Base-by-base conservation (phyloP, 2,113 vertebrate genomes). In the Campylomormyrus tamandua region DNA sequence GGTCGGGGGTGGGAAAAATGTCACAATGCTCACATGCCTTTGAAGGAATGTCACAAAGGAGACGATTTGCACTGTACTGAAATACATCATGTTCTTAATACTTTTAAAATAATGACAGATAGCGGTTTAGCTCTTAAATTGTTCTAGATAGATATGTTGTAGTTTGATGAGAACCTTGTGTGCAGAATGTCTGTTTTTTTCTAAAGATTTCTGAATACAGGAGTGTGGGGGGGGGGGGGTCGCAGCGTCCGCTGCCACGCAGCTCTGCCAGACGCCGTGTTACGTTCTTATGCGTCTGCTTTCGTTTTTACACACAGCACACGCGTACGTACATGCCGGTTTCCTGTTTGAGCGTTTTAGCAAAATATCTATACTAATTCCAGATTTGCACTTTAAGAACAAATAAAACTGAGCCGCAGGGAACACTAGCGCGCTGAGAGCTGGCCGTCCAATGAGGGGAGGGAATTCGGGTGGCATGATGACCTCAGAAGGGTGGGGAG, bases 21-120 rank as follows among this genome's bases (percentile, higher is more conserved):
- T 96, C 77, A 39, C 83, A 90, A 91, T 45, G 49, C 49, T 88
- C n/a, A 74, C 52, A 89, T 77, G n/a, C 48, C 91, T 92, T 93
- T 84, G 90, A 91, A 94, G 77, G 93, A 96, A 96, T 95, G 94
- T 95, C 93, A 93, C 49, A 90, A 91, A 92, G 50, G 52, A 91
- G 89, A 90, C 88, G n/a, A 91, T 96, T 96, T 96, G 95, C 95
- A 96, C 96, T 93, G 93, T 91, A 85, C 88, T 93, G 52, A 93
- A 92, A 84, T 90, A 21, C 19, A 90, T 92, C 91, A 83, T 92
- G 90, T 91, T 88, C 88, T 92, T 93, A 90, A 90, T 89, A 90
- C 91, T 91, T 91, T 93, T 93, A 88, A 88, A 62, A 39, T 87
- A 39, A 80, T 10, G 15, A 87, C 88, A 87, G 83, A 48, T 62